Base-by-base conservation (phyloP, 2,888 invertebrate genomes). In the Eledona agricola region DNA sequence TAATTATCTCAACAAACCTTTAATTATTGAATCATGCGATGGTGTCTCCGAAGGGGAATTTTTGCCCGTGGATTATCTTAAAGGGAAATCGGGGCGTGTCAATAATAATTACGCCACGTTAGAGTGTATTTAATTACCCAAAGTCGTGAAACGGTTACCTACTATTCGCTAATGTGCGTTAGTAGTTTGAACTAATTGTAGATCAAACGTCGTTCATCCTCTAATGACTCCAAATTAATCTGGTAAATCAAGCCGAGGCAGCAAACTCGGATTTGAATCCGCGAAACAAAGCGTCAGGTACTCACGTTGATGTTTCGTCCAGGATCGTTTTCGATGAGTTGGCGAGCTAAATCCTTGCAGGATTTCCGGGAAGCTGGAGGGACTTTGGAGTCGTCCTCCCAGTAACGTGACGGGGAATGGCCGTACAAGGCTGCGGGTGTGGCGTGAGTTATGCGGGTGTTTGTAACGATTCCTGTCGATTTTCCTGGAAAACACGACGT, bases 381-480 rank as follows among this genome's bases (percentile, higher is more conserved):
- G 1, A 89, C 86, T 67, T 89, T 84, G 55, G 86, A 85, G 70
- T 89, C 88, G 62, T 89, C 88, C 69, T 89, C 89, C 89, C 89
- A 90, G 71, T 88, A 87, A 29, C 90, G 78, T 9, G 87, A 85
- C 3, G 88, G 85, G 1, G 87, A 83, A 67, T 89, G 89, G 1
- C 89, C 88, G 69, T 88, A 90, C 20, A 88, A 75, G 0, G 89
- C 89, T 0, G 89, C 88, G 0, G 90, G 89, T 0, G 89, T 89
- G 0, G 89, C 90, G 69, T 90, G 90, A 0, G 90, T 90, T 61
- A 90, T 83, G 28, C 90, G 78, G 0, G 89, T 87, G 52, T 88
- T 90, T 1, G 91, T 91, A 16, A 90, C 89, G 25, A 91, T 84
- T 0, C 90, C 91, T n/a, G 87, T 89, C 6, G 87, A 84, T 78